Percentiles rank a stretch among this genome's conserved stretches.
phyloP scores from a whole-genome alignment of 2,888 invertebrate genomes.

The Choristoneura rosaceana region DNA sequence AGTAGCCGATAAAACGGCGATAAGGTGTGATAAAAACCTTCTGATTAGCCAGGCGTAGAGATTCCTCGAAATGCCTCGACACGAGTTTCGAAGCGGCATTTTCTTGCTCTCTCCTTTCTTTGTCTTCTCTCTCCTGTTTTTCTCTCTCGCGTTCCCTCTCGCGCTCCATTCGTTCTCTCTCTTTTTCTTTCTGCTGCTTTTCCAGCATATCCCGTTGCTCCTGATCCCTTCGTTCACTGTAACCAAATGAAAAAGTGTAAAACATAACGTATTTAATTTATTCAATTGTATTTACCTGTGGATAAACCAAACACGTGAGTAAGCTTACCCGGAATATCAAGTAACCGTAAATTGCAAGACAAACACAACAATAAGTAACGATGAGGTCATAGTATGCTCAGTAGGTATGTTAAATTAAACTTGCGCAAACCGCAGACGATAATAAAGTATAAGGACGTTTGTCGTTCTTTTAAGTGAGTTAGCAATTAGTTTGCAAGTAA shows the following conservation, averaged over 20 bases:
- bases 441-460: conserved; percentile 18
- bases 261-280: neutral
- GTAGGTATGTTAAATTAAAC: conserved; percentile 14
- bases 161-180: conserved; percentile 87
- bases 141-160: conserved; percentile 85
- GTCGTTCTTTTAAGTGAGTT: neutral
- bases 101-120: conserved; percentile 87
- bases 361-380: conserved; percentile 21
- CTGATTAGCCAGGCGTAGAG: conserved; percentile 91
- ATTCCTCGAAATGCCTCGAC: conserved; percentile 96
- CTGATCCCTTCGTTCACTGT: conserved; percentile 81
- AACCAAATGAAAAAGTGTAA: conserved; percentile 54
- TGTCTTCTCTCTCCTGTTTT: conserved; percentile 83
- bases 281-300: neutral
- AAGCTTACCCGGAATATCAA: conserved; percentile 3
- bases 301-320: conserved; percentile 7
- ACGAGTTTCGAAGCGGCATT: conserved; percentile 92
- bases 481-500: too few species aligned
- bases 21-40: conserved; percentile 82
- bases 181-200: conserved; percentile 88
- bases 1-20: conserved; percentile 24
- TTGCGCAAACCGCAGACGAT: conserved; percentile 20
- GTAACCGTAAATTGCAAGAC: conserved; percentile 22
- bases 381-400: conserved; percentile 32
- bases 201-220: conserved; percentile 87